Evolutionary conservation across 2,113 vertebrate genomes (phyloP), one percentile per base, ranked within the genome.

Genomic region (Rhegmatorhina hoffmannsi): DNA sequence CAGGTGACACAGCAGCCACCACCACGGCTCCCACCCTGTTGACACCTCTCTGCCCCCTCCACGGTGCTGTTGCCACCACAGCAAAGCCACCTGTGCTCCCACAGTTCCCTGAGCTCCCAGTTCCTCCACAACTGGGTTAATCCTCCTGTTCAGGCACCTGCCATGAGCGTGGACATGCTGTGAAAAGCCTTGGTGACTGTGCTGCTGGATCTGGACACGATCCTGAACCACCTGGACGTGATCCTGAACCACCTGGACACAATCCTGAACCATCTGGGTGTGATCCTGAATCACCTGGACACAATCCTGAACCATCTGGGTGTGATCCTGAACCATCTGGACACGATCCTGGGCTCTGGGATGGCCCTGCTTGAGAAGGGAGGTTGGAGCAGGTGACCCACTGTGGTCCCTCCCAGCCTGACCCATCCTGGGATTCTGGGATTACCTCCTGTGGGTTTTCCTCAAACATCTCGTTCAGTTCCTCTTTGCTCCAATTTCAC

Each of bases 181-280:
- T 12, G 44, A 43, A 55, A 58, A 53, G 15, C 10, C 69, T n/a
- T 11, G 1, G 5, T 3, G 28, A 1, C 18, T 18, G 6, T 1
- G 14, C 36, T 58, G 44, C 53, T 55, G 28, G 52, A 28, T 52
- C 25, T 52, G 53, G 53, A 2, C 53, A 55, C 11, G 11, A 7
- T 12, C 29, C 31, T 29, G 53, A 26, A 25, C 50, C 14, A 49
- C 23, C 52, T 53, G 52, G 52, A 10, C 28, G 17, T 3, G 16
- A 29, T 10, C 20, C 47, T 47, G 47, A 29, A 55, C 29, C 17
- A 33, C 31, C 53, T 33, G 53, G 53, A 19, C 53, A 13, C 11
- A 11, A 13, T 13, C 53, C 53, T 56, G 53, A 13, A 29, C 53
- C 53, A 33, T 18, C 53, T 56, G 44, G 17, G 18, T 8, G 17